Evolutionary conservation across 2,888 invertebrate genomes (phyloP).

Genomic region (Protodeltote pygarga): DNA sequence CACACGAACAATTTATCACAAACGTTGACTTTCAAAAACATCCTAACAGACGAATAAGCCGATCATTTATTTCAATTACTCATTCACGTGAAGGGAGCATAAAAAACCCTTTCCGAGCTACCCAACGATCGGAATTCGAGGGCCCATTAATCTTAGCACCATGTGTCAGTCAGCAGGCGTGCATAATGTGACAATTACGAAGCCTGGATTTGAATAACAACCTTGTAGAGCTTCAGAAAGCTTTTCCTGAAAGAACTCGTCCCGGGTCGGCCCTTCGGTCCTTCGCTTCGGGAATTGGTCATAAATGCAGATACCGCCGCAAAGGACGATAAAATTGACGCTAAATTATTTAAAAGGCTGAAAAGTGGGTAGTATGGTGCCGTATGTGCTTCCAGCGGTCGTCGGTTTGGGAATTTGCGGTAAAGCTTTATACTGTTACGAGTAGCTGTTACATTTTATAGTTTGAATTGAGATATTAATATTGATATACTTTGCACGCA

Average conservation of each 20-base stretch:
- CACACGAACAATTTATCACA: slow-evolving; percentile 47
- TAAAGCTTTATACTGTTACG: slow-evolving; percentile 30
- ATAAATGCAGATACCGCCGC: slow-evolving; percentile 48
- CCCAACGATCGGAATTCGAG: slow-evolving; percentile 41
- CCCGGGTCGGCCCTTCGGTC: slow-evolving; percentile 10
- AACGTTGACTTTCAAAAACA: slow-evolving; percentile 41
- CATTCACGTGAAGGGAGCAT: slow-evolving; percentile 43
- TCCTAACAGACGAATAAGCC: slow-evolving; percentile 31
- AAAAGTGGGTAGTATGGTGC: slow-evolving; percentile 39
- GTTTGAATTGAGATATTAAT: slow-evolving; percentile 17
- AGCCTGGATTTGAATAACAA: slow-evolving; percentile 44
- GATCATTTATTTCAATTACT: slow-evolving; percentile 57
- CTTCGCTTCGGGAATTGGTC: slow-evolving; percentile 29
- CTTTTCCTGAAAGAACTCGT: slow-evolving; percentile 13
- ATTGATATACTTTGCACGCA: slow-evolving; percentile 1
- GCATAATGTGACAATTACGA: slow-evolving; percentile 58
- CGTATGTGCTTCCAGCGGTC: slow-evolving; percentile 23
- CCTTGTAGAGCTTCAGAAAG: slow-evolving; percentile 6
- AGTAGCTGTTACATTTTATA: slow-evolving; percentile 21
- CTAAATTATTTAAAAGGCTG: slow-evolving; percentile 62
- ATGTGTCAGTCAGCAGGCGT: slow-evolving; percentile 49
- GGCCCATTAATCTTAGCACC: slow-evolving; percentile 54
- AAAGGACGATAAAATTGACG: slow-evolving; percentile 50
- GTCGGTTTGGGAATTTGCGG: slow-evolving; percentile 18
- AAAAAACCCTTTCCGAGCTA: slow-evolving; percentile 45